These are phyloP conservation scores for Patella vulgata DNA, from an alignment of 1,140 invertebrate genomes.

Conservation along the genomic window DNA sequence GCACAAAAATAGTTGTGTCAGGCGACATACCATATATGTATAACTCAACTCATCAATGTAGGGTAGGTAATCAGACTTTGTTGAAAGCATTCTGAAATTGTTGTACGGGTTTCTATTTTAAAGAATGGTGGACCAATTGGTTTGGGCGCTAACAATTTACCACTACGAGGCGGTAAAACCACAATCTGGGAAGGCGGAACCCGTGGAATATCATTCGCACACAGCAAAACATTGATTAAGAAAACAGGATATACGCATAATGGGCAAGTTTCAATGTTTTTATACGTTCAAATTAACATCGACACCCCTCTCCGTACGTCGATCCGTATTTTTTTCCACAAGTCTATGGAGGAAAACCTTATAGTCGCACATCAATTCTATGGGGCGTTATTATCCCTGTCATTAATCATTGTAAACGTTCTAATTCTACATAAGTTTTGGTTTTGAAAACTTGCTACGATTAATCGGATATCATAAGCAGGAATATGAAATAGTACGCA, in stretches of 20 bases:
- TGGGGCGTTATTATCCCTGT: too few species aligned
- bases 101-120: too few species aligned
- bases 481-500: too few species aligned
- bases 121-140: constrained; percentile 59
- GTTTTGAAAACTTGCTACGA: too few species aligned
- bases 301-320: neutral
- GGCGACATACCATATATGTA: too few species aligned
- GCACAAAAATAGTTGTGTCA: too few species aligned
- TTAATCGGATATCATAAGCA: too few species aligned
- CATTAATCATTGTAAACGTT: too few species aligned
- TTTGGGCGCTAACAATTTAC: constrained; percentile 35
- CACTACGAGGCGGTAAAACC: constrained; percentile 32
- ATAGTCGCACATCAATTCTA: neutral
- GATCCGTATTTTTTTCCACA: neutral
- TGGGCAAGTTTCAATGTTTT: constrained; percentile 7
- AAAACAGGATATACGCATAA: constrained; percentile 16
- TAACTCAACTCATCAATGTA: too few species aligned
- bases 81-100: too few species aligned
- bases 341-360: neutral
- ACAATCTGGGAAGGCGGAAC: constrained; percentile 43
- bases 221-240: constrained; percentile 12
- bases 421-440: too few species aligned
- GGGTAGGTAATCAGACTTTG: too few species aligned
- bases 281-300: neutral
- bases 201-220: constrained; percentile 26